A percentile compares a stretch with the other conserved stretches of the same genome.
phyloP scores from a whole-genome alignment of 1,140 invertebrate genomes.

The Phortica variegata region DNA sequence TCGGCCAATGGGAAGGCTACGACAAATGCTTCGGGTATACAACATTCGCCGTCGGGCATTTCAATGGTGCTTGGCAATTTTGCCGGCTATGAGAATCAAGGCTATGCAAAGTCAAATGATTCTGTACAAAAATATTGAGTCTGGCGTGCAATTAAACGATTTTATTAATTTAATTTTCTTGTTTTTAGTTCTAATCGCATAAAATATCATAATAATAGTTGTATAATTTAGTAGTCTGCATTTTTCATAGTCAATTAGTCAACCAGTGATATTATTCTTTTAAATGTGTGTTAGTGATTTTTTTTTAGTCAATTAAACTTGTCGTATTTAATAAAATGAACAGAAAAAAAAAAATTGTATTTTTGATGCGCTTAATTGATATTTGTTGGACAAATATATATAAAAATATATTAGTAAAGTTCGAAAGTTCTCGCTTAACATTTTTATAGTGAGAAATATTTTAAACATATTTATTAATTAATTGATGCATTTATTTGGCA shows the following conservation, averaged over 20 bases:
- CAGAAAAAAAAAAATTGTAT: neutral
- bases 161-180: neutral
- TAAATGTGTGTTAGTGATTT: too few species aligned
- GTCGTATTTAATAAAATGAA: neutral
- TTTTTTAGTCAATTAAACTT: constrained; percentile 20
- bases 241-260: constrained; percentile 25
- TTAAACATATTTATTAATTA: too few species aligned
- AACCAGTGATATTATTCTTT: constrained; percentile 47
- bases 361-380: neutral
- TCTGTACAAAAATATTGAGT: neutral
- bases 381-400: neutral
- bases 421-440: neutral
- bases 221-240: neutral
- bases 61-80: constrained; percentile 52
- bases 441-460: neutral
- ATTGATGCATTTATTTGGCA: too few species aligned
- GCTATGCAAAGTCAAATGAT: constrained; percentile 13
- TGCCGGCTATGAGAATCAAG: constrained; percentile 43
- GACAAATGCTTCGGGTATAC: constrained; percentile 32
- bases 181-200: neutral
- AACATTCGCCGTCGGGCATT: constrained; percentile 45
- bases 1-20: neutral
- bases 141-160: constrained; percentile 11
- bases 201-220: neutral
- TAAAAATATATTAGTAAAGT: neutral